Evolutionary conservation across 2,888 invertebrate species (phyloP).

Genomic region (Agriopis leucophaearia): DNA sequence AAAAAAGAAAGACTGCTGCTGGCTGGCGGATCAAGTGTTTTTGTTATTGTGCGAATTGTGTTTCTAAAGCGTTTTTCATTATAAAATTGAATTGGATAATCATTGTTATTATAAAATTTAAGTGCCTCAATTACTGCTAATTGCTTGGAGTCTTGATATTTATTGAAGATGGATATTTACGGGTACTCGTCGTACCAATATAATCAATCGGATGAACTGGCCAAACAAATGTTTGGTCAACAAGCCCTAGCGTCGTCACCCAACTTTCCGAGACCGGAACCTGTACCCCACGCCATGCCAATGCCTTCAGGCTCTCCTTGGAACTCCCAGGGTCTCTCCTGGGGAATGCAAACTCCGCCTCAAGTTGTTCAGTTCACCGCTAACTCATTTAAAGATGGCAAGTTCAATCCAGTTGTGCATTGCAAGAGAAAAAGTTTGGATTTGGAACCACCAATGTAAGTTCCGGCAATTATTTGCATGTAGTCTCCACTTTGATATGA

Average conservation of each 20-base stretch:
- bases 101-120: not conserved
- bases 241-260: conserved; percentile 66
- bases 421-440: conserved; percentile 80
- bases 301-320: conserved; percentile 79
- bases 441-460: conserved; percentile 83
- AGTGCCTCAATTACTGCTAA: not conserved
- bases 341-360: conserved; percentile 80
- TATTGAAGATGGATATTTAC: conserved; percentile 72
- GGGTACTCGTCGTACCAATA: conserved; percentile 71
- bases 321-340: conserved; percentile 84
- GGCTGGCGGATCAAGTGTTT: too few species aligned
- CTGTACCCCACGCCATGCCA: conserved; percentile 72
- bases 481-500: not conserved
- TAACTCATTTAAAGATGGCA: conserved; percentile 59
- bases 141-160: not conserved
- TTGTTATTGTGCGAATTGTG: conserved; percentile 7
- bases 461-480: conserved; percentile 36
- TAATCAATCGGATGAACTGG: conserved; percentile 72
- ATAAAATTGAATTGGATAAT: not conserved
- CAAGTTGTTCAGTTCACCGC: conserved; percentile 81
- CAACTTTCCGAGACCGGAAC: conserved; percentile 58
- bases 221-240: conserved; percentile 76
- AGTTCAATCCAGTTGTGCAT: conserved; percentile 62
- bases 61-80: not conserved
- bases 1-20: too few species aligned